A percentile compares a stretch with the other conserved stretches of the same genome.
These are phyloP conservation scores for Xylota segnis DNA, from an alignment of 2,888 invertebrate species.

Conservation along the genomic window DNA sequence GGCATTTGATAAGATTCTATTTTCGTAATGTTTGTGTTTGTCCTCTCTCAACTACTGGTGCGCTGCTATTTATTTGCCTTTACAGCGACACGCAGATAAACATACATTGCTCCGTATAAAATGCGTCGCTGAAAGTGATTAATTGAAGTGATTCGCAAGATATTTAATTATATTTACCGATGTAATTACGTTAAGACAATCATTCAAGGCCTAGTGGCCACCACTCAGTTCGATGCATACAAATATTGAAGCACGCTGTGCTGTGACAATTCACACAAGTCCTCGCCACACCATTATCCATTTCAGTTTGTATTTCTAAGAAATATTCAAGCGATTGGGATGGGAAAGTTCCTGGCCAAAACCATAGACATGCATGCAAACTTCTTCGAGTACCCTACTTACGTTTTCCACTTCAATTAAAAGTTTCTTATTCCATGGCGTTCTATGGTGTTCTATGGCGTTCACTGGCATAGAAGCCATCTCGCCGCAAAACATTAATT, in stretches of 20 bases:
- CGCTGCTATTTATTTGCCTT: not conserved
- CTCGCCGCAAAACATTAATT: conserved; percentile 69
- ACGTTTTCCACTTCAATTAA: conserved; percentile 74
- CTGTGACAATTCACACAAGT: conserved; percentile 69
- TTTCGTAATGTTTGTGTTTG: conserved; percentile 21
- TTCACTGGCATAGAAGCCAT: conserved; percentile 19
- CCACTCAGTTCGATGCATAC: too few species aligned
- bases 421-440: conserved; percentile 58
- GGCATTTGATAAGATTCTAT: conserved; percentile 51
- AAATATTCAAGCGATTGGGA: conserved; percentile 10
- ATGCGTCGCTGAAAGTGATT: conserved; percentile 10
- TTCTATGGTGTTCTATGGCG: too few species aligned
- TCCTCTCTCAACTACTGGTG: not conserved
- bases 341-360: conserved; percentile 24
- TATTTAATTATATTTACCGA: conserved; percentile 33
- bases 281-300: conserved; percentile 54
- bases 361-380: conserved; percentile 51
- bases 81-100: not conserved
- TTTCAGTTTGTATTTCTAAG: conserved; percentile 43
- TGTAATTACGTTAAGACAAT: conserved; percentile 41
- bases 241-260: too few species aligned
- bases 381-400: conserved; percentile 53
- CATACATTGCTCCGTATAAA: not conserved
- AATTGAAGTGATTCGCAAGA: conserved; percentile 31
- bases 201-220: conserved; percentile 1